Percentiles rank a stretch among this genome's conserved stretches.
Conservation (phyloP, 2,888 invertebrate genomes). For the Leucania comma region DNA sequence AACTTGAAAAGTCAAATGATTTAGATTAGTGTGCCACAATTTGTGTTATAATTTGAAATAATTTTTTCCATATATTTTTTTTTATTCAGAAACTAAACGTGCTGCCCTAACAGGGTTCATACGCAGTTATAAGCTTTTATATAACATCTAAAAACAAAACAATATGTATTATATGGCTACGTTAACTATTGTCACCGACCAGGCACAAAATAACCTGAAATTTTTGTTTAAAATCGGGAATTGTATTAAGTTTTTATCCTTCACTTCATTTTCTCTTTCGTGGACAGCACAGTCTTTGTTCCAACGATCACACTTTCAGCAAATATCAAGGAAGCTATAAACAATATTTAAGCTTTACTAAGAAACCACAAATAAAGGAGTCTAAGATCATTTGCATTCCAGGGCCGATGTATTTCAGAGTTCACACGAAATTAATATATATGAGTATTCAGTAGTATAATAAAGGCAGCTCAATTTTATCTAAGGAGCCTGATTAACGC, state of each 20-base stretch:
- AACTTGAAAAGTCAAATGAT: no score
- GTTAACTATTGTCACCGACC: no score
- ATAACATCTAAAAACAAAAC: no score
- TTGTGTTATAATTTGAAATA: no score
- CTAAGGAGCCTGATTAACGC: conserved; percentile 60
- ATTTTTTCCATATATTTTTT: no score
- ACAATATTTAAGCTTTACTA: conserved; percentile 48
- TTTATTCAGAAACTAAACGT: no score
- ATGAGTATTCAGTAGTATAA: conserved; percentile 22
- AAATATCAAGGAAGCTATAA: conserved; percentile 56
- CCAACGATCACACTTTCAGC: conserved; percentile 27
- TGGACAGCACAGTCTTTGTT: conserved; percentile 32
- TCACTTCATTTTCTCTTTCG: conserved; percentile 11
- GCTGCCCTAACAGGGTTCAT: no score
- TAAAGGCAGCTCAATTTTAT: conserved; percentile 47
- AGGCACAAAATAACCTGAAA: no score
- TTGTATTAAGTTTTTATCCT: neutral
- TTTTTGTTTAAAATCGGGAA: neutral
- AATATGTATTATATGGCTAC: no score
- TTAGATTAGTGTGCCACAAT: no score
- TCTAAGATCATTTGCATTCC: conserved; percentile 58
- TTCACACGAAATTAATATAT: conserved; percentile 59
- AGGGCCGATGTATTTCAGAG: conserved; percentile 52
- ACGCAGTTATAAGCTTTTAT: no score
- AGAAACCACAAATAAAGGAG: conserved; percentile 48